Conservation (phyloP, 2,797 vertebrate species). For the Pygocentrus nattereri region DNA sequence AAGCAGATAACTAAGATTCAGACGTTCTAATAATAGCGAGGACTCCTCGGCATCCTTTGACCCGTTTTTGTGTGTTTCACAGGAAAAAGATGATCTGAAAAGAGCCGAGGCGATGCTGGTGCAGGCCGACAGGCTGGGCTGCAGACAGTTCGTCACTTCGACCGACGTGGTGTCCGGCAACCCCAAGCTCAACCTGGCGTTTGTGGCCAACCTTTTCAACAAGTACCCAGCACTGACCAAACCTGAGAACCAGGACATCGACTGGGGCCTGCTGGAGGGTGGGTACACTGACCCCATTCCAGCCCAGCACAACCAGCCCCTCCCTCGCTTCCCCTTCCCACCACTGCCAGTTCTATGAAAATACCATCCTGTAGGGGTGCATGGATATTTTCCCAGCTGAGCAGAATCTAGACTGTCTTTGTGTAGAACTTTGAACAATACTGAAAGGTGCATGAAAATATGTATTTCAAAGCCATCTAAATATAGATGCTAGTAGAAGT, state of each 20-base stretch:
- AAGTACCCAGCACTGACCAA: slow-evolving; percentile 95
- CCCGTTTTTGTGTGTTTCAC: slow-evolving; percentile 39
- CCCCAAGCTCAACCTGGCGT: slow-evolving; percentile 95
- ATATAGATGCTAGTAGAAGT: background rate
- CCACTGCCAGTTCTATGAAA: background rate
- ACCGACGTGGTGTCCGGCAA: slow-evolving; percentile 91
- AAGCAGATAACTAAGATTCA: background rate
- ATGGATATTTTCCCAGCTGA: background rate
- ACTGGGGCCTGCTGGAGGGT: slow-evolving; percentile 90
- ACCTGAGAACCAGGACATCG: slow-evolving; percentile 93
- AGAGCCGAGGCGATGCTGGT: slow-evolving; percentile 91
- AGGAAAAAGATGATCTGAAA: slow-evolving; percentile 91
- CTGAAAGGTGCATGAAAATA: background rate
- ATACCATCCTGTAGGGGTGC: slow-evolving; percentile 6
- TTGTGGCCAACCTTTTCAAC: slow-evolving; percentile 97
- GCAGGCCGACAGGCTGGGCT: slow-evolving; percentile 89
- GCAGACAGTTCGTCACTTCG: slow-evolving; percentile 93
- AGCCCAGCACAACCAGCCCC: background rate
- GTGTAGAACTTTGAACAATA: background rate
- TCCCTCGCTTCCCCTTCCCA: background rate
- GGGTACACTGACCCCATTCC: slow-evolving; percentile 43
- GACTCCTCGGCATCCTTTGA: slow-evolving; percentile 11
- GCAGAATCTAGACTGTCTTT: background rate
- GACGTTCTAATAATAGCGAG: background rate
- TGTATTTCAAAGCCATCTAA: background rate